Conservation (phyloP, 1,140 invertebrate genomes). For the Goniozus legneri region DNA sequence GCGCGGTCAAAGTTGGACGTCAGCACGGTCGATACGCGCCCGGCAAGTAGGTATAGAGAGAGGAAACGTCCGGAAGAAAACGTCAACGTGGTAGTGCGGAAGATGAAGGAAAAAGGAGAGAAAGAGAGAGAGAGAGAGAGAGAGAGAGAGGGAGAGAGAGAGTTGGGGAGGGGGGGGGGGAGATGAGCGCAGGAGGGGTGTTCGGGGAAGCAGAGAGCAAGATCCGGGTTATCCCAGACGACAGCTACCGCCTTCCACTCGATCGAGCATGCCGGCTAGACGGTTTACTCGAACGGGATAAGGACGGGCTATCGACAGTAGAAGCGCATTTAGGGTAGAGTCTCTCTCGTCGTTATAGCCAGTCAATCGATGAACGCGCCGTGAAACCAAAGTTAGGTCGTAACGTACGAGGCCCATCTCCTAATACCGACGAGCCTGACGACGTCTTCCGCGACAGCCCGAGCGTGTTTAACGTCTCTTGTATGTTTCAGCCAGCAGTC, state of each 20-base stretch:
- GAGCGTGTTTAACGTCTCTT: neutral
- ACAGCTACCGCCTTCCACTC: conserved; percentile 23
- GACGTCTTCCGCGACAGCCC: neutral
- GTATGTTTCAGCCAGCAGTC: neutral
- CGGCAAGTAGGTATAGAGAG: too few relatives aligned
- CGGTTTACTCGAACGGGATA: conserved; percentile 14
- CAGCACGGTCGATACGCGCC: too few relatives aligned
- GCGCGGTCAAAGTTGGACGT: neutral
- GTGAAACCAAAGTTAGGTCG: conserved; percentile 1
- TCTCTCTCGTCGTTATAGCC: neutral
- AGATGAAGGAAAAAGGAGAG: too few relatives aligned
- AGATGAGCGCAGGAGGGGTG: neutral
- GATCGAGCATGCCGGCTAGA: conserved; percentile 21
- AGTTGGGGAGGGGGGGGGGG: neutral
- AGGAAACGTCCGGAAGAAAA: too few relatives aligned
- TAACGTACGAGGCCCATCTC: neutral
- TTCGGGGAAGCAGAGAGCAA: conserved; percentile 1
- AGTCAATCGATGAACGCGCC: conserved; percentile 5
- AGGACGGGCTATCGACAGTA: conserved; percentile 3
- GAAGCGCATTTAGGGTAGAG: neutral
- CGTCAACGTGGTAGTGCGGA: too few relatives aligned
- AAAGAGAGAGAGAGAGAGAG: conserved; percentile 11
- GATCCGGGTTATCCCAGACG: conserved; percentile 19
- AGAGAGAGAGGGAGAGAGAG: conserved; percentile 2
- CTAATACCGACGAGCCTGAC: too few relatives aligned